Conservation (phyloP, 2,113 vertebrate genomes). For the Spilogale gracilis region DNA sequence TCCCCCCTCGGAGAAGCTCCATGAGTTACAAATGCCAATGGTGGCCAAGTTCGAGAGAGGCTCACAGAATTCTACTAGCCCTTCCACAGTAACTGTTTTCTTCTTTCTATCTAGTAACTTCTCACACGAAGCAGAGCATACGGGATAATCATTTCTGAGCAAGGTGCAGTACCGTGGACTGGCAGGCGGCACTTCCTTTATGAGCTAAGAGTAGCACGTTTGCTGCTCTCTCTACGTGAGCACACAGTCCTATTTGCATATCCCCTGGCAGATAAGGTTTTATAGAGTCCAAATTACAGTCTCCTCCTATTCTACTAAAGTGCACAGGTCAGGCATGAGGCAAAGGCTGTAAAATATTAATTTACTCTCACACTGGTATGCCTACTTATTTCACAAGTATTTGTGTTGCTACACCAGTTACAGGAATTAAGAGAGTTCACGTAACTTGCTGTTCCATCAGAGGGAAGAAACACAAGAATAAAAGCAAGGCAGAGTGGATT, state of each 20-base stretch:
- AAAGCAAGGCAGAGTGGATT: neutral
- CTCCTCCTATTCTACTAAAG: conserved; percentile 73
- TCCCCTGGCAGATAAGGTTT: conserved; percentile 75
- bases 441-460: neutral
- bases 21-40: neutral
- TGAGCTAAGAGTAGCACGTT: conserved; percentile 3
- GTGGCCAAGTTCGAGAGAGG: neutral
- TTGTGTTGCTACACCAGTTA: neutral
- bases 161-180: neutral
- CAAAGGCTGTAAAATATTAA: conserved; percentile 79
- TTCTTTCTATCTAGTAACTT: conserved; percentile 57
- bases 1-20: neutral
- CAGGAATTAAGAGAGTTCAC: conserved; percentile 20
- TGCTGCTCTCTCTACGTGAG: neutral
- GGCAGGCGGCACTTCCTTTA: neutral
- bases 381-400: conserved; percentile 64
- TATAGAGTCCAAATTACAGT: conserved; percentile 81
- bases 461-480: conserved; percentile 39
- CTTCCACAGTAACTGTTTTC: neutral
- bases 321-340: conserved; percentile 73
- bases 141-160: conserved; percentile 34
- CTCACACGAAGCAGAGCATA: conserved; percentile 29
- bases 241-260: conserved; percentile 72
- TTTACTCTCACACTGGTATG: conserved; percentile 51
- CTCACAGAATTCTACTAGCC: conserved; percentile 42